Base-by-base conservation (phyloP, 2,797 vertebrate species). In the Sciurus vulgaris region DNA sequence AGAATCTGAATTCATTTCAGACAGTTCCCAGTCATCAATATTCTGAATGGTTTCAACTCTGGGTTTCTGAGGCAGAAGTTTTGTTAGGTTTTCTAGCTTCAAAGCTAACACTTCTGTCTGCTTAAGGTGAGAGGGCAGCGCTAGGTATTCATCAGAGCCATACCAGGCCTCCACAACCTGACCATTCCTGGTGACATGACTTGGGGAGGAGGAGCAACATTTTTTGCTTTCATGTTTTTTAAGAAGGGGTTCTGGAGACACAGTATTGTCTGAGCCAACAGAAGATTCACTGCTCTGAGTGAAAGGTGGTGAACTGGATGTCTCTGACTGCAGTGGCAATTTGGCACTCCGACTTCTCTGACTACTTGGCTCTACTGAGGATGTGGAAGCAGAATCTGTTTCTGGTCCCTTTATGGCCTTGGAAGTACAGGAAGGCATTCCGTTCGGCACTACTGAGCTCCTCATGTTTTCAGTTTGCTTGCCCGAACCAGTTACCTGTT, bases 11-110 rank as follows among this genome's bases (percentile, higher is more conserved):
- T 99, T 99, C 97, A 99, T 98, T 98, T 99, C 99, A 2, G 99
- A 99, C 91, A 99, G 97, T 51, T 99, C 99, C 99, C 99, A 99
- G 97, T 99, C 99, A 91, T 99, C 99, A 74, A 99, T 99, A 33
- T 99, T 99, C 98, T 99, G 99, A 97, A 99, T 94, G 24, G 98
- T 98, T 95, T 99, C 99, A 90, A 98, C 98, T 93, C 98, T 96
- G 10, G 98, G 98, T 92, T 98, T 99, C 97, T 99, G 99, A 11
- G 98, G 98, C 76, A 99, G 97, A 69, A 99, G 97, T 91, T 99
- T 99, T 49, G 99, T 99, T 97, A 99, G 98, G 86, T 98, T 99
- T 95, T 99, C 99, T 96, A 99, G 98, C 92, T 99, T 99, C 98
- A 99, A 97, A 30, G 99, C 99, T 94, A 99, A 97, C 86, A 99